Conservation (phyloP, 2,888 invertebrate species). For the Cephus spinipes region DNA sequence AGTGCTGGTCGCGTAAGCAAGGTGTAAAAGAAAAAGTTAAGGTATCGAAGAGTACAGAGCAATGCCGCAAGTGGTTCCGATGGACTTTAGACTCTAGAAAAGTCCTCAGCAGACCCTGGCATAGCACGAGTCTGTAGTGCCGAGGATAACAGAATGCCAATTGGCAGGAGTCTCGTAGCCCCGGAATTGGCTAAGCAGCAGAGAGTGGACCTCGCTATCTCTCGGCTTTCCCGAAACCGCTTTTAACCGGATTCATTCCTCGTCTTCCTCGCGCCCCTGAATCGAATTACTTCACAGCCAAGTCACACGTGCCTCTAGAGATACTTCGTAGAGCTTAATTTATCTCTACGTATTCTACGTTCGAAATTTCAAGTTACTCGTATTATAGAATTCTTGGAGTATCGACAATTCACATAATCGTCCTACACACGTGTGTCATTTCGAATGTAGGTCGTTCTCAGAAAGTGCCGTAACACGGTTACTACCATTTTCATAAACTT, state of each 20-base stretch:
- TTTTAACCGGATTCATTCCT: constrained; percentile 28
- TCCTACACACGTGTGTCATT: background rate
- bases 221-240: constrained; percentile 19
- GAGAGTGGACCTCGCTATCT: background rate
- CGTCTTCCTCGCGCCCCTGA: constrained; percentile 9
- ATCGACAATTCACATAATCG: background rate
- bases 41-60: background rate
- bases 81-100: background rate
- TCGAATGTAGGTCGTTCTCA: background rate
- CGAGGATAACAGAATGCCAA: background rate
- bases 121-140: background rate
- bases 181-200: background rate
- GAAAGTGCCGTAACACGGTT: background rate
- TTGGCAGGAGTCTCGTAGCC: background rate
- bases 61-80: background rate
- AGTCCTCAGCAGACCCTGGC: background rate
- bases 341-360: background rate
- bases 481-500: background rate
- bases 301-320: constrained; percentile 15
- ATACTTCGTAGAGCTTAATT: constrained; percentile 13
- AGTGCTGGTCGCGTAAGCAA: background rate
- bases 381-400: background rate
- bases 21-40: background rate
- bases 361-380: background rate
- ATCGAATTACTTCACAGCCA: background rate